These are phyloP conservation scores for Cherax destructor DNA, from an alignment of 1,140 invertebrate species.

Conservation along the genomic window DNA sequence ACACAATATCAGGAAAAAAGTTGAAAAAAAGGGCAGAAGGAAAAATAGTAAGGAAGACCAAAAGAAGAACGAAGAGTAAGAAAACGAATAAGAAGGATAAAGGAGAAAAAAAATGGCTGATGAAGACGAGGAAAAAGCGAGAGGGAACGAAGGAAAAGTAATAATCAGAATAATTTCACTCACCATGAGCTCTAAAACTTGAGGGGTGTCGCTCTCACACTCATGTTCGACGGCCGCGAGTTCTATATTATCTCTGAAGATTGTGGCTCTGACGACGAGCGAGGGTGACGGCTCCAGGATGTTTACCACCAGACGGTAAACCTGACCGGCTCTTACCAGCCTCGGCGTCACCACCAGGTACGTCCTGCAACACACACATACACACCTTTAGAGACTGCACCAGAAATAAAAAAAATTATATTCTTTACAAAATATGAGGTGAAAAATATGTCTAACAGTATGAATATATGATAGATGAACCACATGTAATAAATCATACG, in stretches of 20 bases:
- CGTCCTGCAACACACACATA: constrained; percentile 78
- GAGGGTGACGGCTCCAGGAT: constrained; percentile 84
- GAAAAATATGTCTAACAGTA: not conserved
- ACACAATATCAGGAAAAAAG: too few species aligned
- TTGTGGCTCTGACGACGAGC: constrained; percentile 87
- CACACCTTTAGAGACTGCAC: not conserved
- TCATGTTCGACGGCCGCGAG: constrained; percentile 85
- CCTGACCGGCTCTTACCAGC: constrained; percentile 89
- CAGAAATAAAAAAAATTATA: not conserved
- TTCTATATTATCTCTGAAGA: constrained; percentile 91
- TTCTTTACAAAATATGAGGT: not conserved
- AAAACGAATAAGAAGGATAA: not conserved
- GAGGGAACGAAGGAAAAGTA: not conserved
- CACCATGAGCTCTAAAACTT: constrained; percentile 88
- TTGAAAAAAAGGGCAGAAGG: too few species aligned
- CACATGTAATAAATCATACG: too few species aligned
- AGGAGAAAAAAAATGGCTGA: not conserved
- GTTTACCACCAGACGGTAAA: constrained; percentile 88
- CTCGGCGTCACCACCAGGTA: constrained; percentile 92
- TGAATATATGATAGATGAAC: not conserved
- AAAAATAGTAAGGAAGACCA: too few species aligned
- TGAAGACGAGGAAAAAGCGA: not conserved
- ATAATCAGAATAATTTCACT: constrained; percentile 55
- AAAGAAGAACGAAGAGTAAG: too few species aligned
- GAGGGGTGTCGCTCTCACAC: constrained; percentile 87